These are phyloP conservation scores for Hybognathus amarus DNA, from an alignment of 2,797 vertebrate genomes.

Conservation along the genomic window DNA sequence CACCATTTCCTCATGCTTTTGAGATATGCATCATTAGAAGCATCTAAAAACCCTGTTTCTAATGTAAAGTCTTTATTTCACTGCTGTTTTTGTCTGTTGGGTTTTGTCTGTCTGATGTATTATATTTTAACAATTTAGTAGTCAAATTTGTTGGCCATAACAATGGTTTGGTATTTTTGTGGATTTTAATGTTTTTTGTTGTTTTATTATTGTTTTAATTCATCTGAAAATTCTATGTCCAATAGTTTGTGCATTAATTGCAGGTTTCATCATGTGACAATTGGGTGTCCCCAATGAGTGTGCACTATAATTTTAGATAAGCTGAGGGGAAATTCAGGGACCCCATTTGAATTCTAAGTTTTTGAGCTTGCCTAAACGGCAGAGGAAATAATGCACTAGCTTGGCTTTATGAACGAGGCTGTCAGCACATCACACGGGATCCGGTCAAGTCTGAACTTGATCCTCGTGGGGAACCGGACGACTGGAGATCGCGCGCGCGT, in stretches of 20 bases:
- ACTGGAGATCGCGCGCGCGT: constrained; percentile 65
- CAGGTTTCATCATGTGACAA: neutral
- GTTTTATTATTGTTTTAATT: neutral
- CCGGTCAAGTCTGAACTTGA: constrained; percentile 79
- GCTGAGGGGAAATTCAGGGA: neutral
- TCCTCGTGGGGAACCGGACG: constrained; percentile 75
- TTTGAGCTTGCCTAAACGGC: constrained; percentile 45
- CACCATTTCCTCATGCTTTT: constrained; percentile 40
- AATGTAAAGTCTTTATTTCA: neutral
- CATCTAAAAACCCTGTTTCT: constrained; percentile 1
- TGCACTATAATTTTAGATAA: neutral
- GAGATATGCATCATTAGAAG: constrained; percentile 18
- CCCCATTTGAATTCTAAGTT: constrained; percentile 39
- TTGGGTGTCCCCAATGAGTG: neutral
- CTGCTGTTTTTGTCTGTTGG: neutral
- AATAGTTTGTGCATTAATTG: too few species aligned
- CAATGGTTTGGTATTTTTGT: neutral
- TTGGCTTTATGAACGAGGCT: constrained; percentile 67
- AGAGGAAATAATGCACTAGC: constrained; percentile 68
- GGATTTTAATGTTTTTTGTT: too few species aligned
- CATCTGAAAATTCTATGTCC: neutral
- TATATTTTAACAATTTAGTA: neutral
- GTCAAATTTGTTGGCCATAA: neutral
- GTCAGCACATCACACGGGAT: constrained; percentile 66
- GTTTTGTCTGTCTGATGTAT: too few species aligned